Conservation (phyloP, 2,888 invertebrate species). For the Agrilus mali region DNA sequence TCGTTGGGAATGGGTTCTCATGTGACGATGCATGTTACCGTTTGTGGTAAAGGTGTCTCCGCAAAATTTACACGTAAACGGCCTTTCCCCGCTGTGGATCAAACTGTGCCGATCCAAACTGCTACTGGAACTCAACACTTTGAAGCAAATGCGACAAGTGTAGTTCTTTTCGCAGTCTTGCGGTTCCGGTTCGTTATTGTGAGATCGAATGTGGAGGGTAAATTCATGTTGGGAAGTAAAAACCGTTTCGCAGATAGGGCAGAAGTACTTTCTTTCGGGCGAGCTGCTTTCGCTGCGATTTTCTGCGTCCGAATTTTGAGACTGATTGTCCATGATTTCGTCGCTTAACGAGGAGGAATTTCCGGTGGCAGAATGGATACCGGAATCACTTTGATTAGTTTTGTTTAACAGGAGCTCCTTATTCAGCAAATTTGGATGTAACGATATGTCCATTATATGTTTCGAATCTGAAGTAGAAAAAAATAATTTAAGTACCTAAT, state of each 20-base stretch:
- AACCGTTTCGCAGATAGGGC: constrained; percentile 52
- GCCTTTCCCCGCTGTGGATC: constrained; percentile 68
- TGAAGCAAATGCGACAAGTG: constrained; percentile 52
- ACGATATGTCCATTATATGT: constrained; percentile 25
- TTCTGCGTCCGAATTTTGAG: constrained; percentile 36
- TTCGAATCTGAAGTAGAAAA: constrained; percentile 25
- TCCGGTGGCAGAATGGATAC: constrained; percentile 28
- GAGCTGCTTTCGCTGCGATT: constrained; percentile 44
- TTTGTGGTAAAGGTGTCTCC: constrained; percentile 73
- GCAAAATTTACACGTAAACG: constrained; percentile 68
- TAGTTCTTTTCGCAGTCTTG: constrained; percentile 36
- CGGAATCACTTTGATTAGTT: constrained; percentile 27
- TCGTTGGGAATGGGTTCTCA: constrained; percentile 54
- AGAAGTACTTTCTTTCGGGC: constrained; percentile 37
- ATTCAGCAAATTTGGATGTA: constrained; percentile 8
- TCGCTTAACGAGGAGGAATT: constrained; percentile 14
- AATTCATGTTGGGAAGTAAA: constrained; percentile 52
- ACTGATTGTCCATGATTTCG: constrained; percentile 12
- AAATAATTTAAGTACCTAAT: neutral
- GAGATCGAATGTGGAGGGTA: constrained; percentile 55
- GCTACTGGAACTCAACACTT: constrained; percentile 64
- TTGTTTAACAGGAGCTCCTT: constrained; percentile 18
- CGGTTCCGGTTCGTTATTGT: constrained; percentile 42
- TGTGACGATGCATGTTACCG: constrained; percentile 76
- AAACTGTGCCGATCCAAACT: constrained; percentile 69